A percentile compares a stretch with the other conserved stretches of the same genome.
These are phyloP conservation scores for Hoplias malabaricus DNA, from an alignment of 2,113 vertebrate species.

Conservation along the genomic window DNA sequence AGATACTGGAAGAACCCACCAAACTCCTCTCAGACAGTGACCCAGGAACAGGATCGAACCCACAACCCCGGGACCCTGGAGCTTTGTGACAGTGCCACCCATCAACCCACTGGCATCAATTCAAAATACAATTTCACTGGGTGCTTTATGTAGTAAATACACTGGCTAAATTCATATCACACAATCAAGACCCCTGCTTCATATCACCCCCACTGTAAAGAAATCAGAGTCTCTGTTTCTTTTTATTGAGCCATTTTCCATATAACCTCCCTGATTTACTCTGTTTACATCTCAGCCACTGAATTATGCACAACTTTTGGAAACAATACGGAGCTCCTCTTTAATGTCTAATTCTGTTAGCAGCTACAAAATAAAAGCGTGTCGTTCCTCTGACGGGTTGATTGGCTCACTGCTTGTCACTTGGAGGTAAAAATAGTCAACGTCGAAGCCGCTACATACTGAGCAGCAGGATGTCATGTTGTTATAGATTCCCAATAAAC, in stretches of 20 bases:
- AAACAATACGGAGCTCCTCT: too few species aligned
- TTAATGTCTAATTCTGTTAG: not conserved
- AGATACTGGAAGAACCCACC: too few species aligned
- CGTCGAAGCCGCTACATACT: not conserved
- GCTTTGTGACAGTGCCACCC: too few species aligned
- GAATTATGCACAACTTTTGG: not conserved
- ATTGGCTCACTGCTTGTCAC: not conserved
- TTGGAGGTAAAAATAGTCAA: constrained; percentile 11
- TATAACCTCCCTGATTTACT: not conserved
- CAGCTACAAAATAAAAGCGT: not conserved
- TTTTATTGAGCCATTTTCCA: not conserved
- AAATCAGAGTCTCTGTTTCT: not conserved
- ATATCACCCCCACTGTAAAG: not conserved
- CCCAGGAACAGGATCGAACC: too few species aligned
- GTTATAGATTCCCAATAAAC: constrained; percentile 12
- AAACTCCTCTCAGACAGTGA: too few species aligned
- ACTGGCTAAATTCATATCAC: not conserved
- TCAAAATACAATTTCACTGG: too few species aligned
- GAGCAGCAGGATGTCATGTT: not conserved
- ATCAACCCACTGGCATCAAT: too few species aligned
- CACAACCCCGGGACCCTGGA: too few species aligned
- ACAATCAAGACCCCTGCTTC: too few species aligned
- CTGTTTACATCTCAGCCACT: not conserved
- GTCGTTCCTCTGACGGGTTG: not conserved
- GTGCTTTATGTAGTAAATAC: not conserved